Percentiles rank a stretch among this genome's conserved stretches.
Conservation (phyloP, 2,113 vertebrate species). For the Chionis minor region DNA sequence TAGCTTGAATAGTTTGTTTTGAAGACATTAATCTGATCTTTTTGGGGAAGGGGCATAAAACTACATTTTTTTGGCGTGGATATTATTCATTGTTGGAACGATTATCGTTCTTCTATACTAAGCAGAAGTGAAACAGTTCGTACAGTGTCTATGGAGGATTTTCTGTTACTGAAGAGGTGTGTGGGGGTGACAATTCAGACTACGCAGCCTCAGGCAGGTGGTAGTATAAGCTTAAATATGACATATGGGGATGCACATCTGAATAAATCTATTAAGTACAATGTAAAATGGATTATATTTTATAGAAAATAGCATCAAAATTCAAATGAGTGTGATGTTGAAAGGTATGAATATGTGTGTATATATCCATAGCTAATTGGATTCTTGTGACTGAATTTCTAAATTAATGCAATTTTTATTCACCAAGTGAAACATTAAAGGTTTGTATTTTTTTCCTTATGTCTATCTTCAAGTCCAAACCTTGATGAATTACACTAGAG, state of each 20-base stretch:
- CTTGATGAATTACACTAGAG: background rate
- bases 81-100: background rate
- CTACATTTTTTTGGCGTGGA: background rate
- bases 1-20: background rate
- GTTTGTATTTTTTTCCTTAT: background rate
- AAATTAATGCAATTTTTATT: conserved; percentile 47
- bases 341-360: conserved; percentile 34
- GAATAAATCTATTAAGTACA: conserved; percentile 22
- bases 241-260: background rate
- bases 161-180: conserved; percentile 6
- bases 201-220: conserved; percentile 38
- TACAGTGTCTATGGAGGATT: background rate
- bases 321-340: conserved; percentile 5
- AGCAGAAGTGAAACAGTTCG: background rate
- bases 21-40: background rate
- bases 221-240: conserved; percentile 50
- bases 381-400: conserved; percentile 31
- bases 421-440: background rate
- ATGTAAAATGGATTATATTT: conserved; percentile 23
- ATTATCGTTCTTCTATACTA: background rate
- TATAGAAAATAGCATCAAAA: conserved; percentile 25
- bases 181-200: conserved; percentile 10
- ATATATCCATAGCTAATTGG: conserved; percentile 44
- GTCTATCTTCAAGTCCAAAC: background rate
- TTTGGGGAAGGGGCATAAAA: background rate